Conservation (phyloP, 2,888 invertebrate species). For the Drosophila nr. perissopoda region DNA sequence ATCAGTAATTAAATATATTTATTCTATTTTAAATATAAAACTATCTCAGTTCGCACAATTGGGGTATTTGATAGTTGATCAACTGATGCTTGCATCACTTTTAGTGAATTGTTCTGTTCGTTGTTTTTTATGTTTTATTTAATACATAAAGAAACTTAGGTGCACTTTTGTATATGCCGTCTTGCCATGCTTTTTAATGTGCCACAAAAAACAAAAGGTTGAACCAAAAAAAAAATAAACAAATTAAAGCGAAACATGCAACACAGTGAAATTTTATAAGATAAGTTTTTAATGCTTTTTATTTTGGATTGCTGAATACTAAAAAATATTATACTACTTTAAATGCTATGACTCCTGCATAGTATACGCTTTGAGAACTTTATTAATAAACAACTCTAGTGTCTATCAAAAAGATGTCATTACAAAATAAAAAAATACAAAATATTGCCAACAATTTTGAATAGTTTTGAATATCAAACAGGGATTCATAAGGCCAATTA, state of each 20-base stretch:
- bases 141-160: constrained; percentile 68
- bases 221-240: constrained; percentile 18
- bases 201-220: constrained; percentile 27
- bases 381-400: constrained; percentile 12
- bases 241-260: constrained; percentile 22
- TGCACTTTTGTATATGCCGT: constrained; percentile 73
- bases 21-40: not conserved
- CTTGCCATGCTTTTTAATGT: constrained; percentile 60
- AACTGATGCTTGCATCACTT: not conserved
- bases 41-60: not conserved
- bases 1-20: not conserved
- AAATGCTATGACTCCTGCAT: constrained; percentile 21
- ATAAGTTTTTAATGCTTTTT: constrained; percentile 52
- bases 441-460: not conserved
- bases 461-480: not conserved
- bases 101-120: constrained; percentile 18
- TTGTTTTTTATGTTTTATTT: constrained; percentile 21
- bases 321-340: constrained; percentile 46
- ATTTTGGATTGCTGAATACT: constrained; percentile 41
- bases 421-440: not conserved
- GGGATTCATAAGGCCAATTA: not conserved
- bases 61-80: constrained; percentile 16
- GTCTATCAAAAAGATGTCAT: not conserved
- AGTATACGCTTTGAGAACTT: constrained; percentile 11
- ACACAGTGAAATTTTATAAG: constrained; percentile 69